Evolutionary conservation across 1,140 invertebrate genomes (phyloP).

Genomic region (Meloidogyne floridensis): DNA sequence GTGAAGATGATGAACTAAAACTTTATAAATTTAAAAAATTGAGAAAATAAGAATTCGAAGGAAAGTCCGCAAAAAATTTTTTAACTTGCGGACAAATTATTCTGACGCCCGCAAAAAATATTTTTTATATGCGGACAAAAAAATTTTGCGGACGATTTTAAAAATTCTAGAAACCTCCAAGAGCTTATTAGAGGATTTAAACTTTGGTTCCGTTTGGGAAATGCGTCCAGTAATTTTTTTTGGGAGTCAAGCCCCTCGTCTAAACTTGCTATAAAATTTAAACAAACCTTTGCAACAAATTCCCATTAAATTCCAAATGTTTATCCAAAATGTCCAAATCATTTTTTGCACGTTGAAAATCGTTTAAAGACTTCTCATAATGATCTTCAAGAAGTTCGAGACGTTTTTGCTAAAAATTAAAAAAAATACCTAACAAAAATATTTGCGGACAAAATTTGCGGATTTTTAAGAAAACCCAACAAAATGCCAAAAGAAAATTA

Average conservation of each 20-base stretch:
- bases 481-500: neutral
- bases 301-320: neutral
- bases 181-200: too few species aligned
- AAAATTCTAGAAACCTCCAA: too few species aligned
- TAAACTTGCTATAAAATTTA: too few species aligned
- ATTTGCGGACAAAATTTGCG: neutral
- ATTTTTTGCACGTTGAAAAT: slow-evolving; percentile 1
- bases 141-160: too few species aligned
- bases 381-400: neutral
- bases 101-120: too few species aligned
- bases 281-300: neutral
- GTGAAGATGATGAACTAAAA: slow-evolving; percentile 6
- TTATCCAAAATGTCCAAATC: slow-evolving; percentile 2
- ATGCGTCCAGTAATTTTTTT: too few species aligned
- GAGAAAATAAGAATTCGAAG: neutral
- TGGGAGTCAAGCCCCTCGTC: too few species aligned
- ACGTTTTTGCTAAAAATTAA: slow-evolving; percentile 20
- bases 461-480: neutral
- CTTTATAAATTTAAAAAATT: too few species aligned
- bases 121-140: too few species aligned
- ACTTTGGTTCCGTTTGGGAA: too few species aligned
- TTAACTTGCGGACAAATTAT: neutral
- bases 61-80: neutral
- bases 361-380: slow-evolving; percentile 10
- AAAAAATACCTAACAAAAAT: neutral